Percentiles rank a stretch among this genome's conserved stretches.
Conservation (phyloP, 2,797 vertebrate genomes). For the Pseudochirops cupreus region DNA sequence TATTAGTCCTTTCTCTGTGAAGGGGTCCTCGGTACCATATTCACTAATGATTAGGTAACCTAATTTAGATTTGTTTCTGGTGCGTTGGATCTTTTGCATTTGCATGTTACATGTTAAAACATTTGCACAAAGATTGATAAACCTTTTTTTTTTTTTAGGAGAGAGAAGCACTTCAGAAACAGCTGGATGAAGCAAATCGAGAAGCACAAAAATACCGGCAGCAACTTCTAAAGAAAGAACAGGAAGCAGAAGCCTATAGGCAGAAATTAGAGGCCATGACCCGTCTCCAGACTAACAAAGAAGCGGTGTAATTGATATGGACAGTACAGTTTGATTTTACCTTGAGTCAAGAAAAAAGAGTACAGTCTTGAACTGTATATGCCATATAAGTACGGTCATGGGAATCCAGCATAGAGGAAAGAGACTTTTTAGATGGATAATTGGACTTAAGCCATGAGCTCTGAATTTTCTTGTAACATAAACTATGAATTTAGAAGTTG, state of each 20-base stretch:
- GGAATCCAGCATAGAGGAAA: constrained; percentile 79
- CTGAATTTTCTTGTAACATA: constrained; percentile 88
- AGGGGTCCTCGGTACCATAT: not conserved
- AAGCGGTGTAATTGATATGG: constrained; percentile 85
- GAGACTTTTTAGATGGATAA: constrained; percentile 82
- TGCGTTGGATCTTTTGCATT: not conserved
- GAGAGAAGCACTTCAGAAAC: constrained; percentile 93
- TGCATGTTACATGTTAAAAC: constrained; percentile 34
- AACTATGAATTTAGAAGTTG: constrained; percentile 87
- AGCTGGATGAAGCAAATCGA: constrained; percentile 92
- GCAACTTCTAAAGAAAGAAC: constrained; percentile 92
- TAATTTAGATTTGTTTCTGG: not conserved
- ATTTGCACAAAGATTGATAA: constrained; percentile 57
- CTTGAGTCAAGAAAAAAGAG: constrained; percentile 80
- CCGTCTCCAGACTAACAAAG: constrained; percentile 90
- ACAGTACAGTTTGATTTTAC: constrained; percentile 79
- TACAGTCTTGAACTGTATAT: constrained; percentile 84
- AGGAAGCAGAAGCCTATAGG: constrained; percentile 92
- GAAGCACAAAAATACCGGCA: constrained; percentile 93
- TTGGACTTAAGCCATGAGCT: constrained; percentile 87
- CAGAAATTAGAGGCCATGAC: constrained; percentile 94
- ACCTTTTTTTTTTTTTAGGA: constrained; percentile 86
- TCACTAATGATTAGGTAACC: not conserved
- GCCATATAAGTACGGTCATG: constrained; percentile 77
- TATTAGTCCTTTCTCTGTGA: not conserved